A percentile compares a stretch with the other conserved stretches of the same genome.
These are phyloP conservation scores for Emydoidea blandingii DNA, from an alignment of 2,797 vertebrate species.

Conservation along the genomic window DNA sequence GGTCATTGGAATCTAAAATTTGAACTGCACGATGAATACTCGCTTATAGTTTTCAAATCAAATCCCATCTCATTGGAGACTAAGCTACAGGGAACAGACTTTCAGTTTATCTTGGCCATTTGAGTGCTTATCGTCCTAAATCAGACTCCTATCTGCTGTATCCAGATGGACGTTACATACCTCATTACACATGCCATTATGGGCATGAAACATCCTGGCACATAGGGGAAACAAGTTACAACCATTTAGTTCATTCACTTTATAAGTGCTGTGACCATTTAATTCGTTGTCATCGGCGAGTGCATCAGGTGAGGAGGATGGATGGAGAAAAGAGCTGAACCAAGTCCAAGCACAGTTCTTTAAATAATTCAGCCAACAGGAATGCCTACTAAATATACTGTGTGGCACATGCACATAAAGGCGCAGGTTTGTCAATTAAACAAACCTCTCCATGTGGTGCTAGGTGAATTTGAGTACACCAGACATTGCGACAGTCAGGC, in stretches of 20 bases:
- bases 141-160: neutral
- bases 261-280: neutral
- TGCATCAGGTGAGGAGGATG: neutral
- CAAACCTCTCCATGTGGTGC: accelerated
- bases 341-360: neutral
- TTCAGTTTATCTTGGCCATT: neutral
- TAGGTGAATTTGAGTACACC: neutral
- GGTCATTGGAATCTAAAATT: neutral
- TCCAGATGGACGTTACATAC: constrained; percentile 3
- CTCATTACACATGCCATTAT: neutral
- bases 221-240: neutral
- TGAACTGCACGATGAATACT: neutral
- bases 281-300: neutral
- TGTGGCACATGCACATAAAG: neutral
- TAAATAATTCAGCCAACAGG: neutral
- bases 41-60: neutral
- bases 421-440: neutral
- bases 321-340: neutral
- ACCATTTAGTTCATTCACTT: neutral
- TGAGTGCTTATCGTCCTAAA: neutral
- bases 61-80: neutral
- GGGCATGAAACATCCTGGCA: neutral
- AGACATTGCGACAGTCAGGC: accelerated
- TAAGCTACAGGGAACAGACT: neutral
- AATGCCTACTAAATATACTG: neutral